Base-by-base conservation (phyloP, 2,797 vertebrate genomes). In the Pyrocephalus nanus region DNA sequence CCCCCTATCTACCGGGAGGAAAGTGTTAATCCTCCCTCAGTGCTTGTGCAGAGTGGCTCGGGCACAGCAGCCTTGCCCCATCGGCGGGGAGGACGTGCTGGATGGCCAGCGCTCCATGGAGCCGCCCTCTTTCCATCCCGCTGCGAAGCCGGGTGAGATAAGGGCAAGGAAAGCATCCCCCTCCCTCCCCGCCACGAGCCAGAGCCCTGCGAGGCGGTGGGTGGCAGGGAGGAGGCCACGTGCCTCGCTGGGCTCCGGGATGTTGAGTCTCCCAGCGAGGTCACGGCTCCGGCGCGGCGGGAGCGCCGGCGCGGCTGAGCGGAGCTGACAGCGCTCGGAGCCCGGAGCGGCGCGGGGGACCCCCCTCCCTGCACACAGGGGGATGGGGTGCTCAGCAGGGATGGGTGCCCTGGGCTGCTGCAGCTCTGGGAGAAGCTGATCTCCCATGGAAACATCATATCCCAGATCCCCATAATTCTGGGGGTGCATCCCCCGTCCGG, bases 401-500 rank as follows among this genome's bases (percentile, higher is more conserved):
- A 91, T 47, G 62, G 74, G 83, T 23, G 85, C 85, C 54, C 47
- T 20, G 13, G 72, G 48, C 66, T 20, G 54, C 70, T 73, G 36
- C 12, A 23, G 65, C 73, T 38, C 55, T 8, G 48, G 6, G 30
- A 47, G 34, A 27, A 16, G 71, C 73, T 8, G 29, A 62, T 61
- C 14, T 4, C 53, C 10, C 34, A 2, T 0, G 25, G 38, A 6
- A 77, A 38, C 26, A 2, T 3, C 15, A 5, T 4, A 26, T 15
- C 55, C 51, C 2, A 5, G 25, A 16, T 1, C 51, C 42, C 69
- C 1, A 20, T 17, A 1, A 40, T 7, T 22, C 32, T 67, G 3
- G 3, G 45, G 26, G 15, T 5, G 0, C 17, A 0, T 2, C 50
- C 64, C 66, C 3, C 0, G 7, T 40, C 50, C 9, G 3, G 2